These are phyloP conservation scores for Sarcophaga rosellei DNA, from an alignment of 2,888 invertebrate genomes.

Conservation along the genomic window DNA sequence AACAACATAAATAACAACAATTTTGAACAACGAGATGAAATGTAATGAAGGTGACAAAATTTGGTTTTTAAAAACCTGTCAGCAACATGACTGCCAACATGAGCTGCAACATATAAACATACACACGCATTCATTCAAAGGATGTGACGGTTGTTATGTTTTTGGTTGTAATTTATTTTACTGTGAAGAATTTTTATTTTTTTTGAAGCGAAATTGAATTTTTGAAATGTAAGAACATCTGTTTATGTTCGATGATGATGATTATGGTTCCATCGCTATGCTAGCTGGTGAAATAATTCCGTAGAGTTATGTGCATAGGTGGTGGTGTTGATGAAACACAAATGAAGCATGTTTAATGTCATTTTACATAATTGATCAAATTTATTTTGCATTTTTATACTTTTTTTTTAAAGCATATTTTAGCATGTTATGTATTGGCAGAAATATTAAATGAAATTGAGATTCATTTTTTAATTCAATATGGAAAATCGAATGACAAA, in stretches of 20 bases:
- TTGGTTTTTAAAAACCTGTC: conserved; percentile 51
- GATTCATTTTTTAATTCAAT: no score
- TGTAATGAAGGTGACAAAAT: conserved; percentile 53
- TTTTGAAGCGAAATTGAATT: background rate
- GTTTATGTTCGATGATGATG: conserved; percentile 8
- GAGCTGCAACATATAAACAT: background rate
- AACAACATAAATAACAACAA: background rate
- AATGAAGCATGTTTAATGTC: conserved; percentile 28
- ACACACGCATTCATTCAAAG: background rate
- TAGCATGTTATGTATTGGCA: no score
- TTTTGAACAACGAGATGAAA: conserved; percentile 23
- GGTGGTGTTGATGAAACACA: background rate
- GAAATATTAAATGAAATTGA: no score
- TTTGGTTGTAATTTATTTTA: conserved; percentile 3
- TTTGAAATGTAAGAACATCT: conserved; percentile 21
- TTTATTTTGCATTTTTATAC: background rate
- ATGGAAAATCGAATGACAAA: no score
- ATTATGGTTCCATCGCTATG: background rate
- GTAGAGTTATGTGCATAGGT: background rate
- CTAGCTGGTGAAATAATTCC: background rate
- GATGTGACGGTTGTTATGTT: conserved; percentile 27
- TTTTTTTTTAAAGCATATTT: background rate
- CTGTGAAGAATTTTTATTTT: background rate
- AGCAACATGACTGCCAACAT: conserved; percentile 35
- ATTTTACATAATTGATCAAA: conserved; percentile 18